Evolutionary conservation across 2,797 vertebrate species (phyloP).

Genomic region (Spinibarbus caldwelli): DNA sequence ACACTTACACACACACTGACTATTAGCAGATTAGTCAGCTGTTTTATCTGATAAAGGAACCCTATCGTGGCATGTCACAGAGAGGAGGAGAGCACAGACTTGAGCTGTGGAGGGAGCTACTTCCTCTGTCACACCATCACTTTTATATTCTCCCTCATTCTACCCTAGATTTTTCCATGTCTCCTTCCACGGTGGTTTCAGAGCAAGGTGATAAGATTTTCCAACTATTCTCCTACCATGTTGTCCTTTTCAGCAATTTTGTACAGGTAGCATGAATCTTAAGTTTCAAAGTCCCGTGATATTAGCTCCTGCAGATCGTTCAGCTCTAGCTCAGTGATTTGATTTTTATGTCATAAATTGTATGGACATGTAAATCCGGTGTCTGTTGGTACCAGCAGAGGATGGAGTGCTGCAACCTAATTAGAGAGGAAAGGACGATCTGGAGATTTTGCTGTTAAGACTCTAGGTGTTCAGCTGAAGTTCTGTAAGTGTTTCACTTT

Average conservation of each 20-base stretch:
- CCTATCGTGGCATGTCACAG: constrained; percentile 12
- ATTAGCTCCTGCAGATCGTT: constrained; percentile 1
- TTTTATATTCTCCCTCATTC: background rate
- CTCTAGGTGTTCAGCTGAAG: background rate
- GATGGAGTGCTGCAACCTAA: background rate
- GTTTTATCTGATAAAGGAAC: constrained; percentile 36
- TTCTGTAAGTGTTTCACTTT: background rate
- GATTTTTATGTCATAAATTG: constrained; percentile 11
- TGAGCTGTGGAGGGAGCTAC: background rate
- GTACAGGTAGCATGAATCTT: background rate
- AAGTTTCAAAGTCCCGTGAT: background rate
- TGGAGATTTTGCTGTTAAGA: background rate
- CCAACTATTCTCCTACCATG: background rate
- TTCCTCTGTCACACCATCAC: background rate
- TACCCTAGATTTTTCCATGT: background rate
- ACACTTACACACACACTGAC: background rate
- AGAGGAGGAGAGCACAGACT: background rate
- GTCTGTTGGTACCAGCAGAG: background rate
- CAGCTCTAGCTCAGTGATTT: constrained; percentile 2
- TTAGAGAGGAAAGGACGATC: background rate
- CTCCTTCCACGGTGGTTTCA: background rate
- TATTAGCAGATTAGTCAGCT: constrained; percentile 34
- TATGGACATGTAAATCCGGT: background rate
- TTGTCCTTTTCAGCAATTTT: constrained; percentile 17
- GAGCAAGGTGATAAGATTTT: constrained; percentile 9